Evolutionary conservation across 1,140 invertebrate species (phyloP), one percentile per base, ranked within the genome.

Genomic region (Drosophila sechellia): DNA sequence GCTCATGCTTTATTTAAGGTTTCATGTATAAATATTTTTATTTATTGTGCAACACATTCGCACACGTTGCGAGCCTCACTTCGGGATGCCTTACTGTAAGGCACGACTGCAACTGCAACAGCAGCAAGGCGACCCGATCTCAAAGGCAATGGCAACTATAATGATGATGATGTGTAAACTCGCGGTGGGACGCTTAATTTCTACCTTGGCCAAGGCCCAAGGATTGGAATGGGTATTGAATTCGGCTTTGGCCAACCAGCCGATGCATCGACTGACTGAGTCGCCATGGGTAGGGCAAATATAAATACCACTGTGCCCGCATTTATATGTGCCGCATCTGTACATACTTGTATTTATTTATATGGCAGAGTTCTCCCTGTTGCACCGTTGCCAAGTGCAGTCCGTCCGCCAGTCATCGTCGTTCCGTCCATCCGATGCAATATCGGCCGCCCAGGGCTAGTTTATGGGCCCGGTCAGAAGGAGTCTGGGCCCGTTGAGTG

Each of bases 21-120:
- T 87, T 86, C 83, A 86, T 89, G 84, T 89, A 89, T 89, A 89
- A 89, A 89, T 89, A 89, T 89, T 89, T 89, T 89, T 89, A 89
- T 89, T 89, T 89, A 89, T 89, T 89, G 84, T 89, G 79, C 84
- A 89, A 89, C 84, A 89, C 84, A 89, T 89, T 89, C 84, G 79
- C 84, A 87, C 84, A 89, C 83, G 76, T 87, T 86, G 83, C 73
- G 22, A 54, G 64, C 57, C 40, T 52, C 53, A 40, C 69, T 60
- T 74, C 61, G 74, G 75, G 80, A 84, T 79, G 80, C 64, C 64
- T 40, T 43, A 65, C 64, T 61, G 50, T 66, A 56, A 56, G 77
- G 81, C 81, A 86, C 81, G 81, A 86, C 74, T 60, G 61, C 77
- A 63, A 72, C 58, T 61, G 57, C 71, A 45, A 39, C 65, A 40